These are phyloP conservation scores for Carcina quercana DNA, from an alignment of 2,888 invertebrate genomes.

Conservation along the genomic window DNA sequence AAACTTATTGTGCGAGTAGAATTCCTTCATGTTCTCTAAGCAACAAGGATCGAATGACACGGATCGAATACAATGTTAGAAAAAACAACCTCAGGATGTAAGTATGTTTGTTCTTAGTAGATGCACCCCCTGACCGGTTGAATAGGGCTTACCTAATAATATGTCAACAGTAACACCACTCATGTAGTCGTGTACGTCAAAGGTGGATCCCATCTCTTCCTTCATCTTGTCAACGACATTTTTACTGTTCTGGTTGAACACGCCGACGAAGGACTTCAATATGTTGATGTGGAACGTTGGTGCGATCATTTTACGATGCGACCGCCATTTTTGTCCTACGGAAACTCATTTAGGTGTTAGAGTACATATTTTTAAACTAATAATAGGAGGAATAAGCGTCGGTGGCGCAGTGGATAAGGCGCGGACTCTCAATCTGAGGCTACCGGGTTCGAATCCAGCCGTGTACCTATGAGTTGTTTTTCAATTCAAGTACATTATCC, in stretches of 20 bases:
- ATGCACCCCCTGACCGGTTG: too few relatives aligned
- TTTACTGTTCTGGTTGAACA: constrained; percentile 84
- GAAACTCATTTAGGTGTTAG: constrained; percentile 5
- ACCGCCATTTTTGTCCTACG: constrained; percentile 86
- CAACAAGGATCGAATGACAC: too few relatives aligned
- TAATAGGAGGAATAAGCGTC: not conserved
- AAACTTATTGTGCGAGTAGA: too few relatives aligned
- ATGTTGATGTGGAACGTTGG: constrained; percentile 90
- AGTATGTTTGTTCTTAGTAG: too few relatives aligned
- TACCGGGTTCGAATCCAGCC: too few relatives aligned
- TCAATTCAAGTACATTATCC: too few relatives aligned
- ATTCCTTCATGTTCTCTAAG: too few relatives aligned
- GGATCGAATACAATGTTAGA: too few relatives aligned
- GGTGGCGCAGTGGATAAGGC: too few relatives aligned
- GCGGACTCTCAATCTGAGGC: too few relatives aligned
- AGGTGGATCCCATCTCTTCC: constrained; percentile 79
- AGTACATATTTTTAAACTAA: not conserved
- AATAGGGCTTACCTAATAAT: constrained; percentile 76
- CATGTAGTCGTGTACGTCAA: constrained; percentile 87
- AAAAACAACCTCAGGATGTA: too few relatives aligned
- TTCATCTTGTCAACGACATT: constrained; percentile 79
- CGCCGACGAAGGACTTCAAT: constrained; percentile 83
- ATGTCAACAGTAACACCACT: constrained; percentile 87
- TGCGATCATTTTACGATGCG: constrained; percentile 87
- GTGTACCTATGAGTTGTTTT: too few relatives aligned